phyloP scores from a whole-genome alignment of 2,888 invertebrate species.

The Ctena decussata region DNA sequence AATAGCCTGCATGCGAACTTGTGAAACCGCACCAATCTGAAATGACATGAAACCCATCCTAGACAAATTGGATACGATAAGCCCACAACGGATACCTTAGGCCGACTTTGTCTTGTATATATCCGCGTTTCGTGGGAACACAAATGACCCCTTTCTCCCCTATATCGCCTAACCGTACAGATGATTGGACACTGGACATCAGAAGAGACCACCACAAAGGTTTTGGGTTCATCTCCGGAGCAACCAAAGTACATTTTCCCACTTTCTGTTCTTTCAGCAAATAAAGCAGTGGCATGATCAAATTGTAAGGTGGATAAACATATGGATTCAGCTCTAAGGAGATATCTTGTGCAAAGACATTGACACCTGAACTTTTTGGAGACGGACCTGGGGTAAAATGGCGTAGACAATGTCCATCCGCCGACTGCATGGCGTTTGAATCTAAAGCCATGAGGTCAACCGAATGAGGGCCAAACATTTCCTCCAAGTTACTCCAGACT shows the following conservation, averaged over 20 bases:
- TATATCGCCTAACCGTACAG: slow-evolving; percentile 1
- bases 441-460: slow-evolving; percentile 55
- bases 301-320: slow-evolving; percentile 45
- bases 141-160: background rate
- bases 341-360: slow-evolving; percentile 49
- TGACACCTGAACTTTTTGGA: slow-evolving; percentile 31
- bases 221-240: slow-evolving; percentile 6
- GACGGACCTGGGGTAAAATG: slow-evolving; percentile 43
- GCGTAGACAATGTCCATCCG: slow-evolving; percentile 5
- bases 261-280: slow-evolving; percentile 17
- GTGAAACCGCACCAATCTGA: background rate
- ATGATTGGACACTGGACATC: background rate
- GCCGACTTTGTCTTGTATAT: slow-evolving; percentile 9
- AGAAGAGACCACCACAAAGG: slow-evolving; percentile 59
- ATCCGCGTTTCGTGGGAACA: slow-evolving; percentile 12
- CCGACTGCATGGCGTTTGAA: slow-evolving; percentile 37
- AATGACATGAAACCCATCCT: background rate
- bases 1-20: too few relatives aligned
- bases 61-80: background rate
- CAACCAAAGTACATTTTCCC: slow-evolving; percentile 29
- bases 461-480: slow-evolving; percentile 42
- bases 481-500: slow-evolving; percentile 30
- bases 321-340: slow-evolving; percentile 38
- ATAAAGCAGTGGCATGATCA: slow-evolving; percentile 36
- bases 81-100: slow-evolving; percentile 9